phyloP scores from a whole-genome alignment of 2,888 invertebrate species.

The Morpho deidamia region DNA sequence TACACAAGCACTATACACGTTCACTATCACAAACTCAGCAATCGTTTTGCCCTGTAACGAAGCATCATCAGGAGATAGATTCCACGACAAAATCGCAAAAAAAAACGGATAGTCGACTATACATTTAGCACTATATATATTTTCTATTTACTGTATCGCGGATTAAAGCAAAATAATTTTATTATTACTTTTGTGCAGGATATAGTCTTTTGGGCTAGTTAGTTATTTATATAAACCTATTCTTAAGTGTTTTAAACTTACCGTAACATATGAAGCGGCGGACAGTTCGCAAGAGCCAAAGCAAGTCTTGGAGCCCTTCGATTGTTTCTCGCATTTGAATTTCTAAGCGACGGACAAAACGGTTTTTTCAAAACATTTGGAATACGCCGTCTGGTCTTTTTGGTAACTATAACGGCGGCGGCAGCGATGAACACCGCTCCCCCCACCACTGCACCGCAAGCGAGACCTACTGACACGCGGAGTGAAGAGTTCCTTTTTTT shows the following conservation, averaged over 20 bases:
- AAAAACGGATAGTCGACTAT: no score
- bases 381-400: conserved; percentile 55
- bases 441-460: conserved; percentile 66
- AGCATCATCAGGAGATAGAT: no score
- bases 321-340: conserved; percentile 58
- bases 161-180: no score
- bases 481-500: conserved; percentile 73
- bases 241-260: conserved; percentile 33
- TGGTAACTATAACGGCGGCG: conserved; percentile 82
- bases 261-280: conserved; percentile 69
- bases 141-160: no score
- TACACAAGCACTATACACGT: no score
- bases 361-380: conserved; percentile 68
- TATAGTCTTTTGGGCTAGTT: no score
- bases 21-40: no score
- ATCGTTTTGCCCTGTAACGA: no score
- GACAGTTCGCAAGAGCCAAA: conserved; percentile 63
- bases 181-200: no score
- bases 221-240: no score
- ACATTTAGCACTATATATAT: no score
- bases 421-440: conserved; percentile 78
- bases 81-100: no score
- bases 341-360: conserved; percentile 61
- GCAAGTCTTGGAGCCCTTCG: conserved; percentile 65
- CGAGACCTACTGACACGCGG: conserved; percentile 62